Evolutionary conservation across 2,113 vertebrate genomes (phyloP), one percentile per base, ranked within the genome.

Genomic region (Balaeniceps rex): DNA sequence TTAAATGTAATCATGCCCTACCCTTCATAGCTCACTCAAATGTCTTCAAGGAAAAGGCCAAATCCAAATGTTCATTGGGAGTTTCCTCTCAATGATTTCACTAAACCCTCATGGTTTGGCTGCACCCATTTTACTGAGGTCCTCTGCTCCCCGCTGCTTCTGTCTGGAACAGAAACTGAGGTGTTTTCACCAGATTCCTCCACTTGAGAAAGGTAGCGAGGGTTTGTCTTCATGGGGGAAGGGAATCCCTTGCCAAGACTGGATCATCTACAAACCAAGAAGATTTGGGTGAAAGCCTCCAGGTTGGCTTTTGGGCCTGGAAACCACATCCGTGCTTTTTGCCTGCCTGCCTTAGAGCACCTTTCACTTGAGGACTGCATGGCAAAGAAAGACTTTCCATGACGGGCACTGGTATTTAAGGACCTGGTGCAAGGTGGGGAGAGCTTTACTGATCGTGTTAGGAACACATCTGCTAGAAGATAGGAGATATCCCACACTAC

Each of bases 321-420:
- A 71, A 75, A 40, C 5, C 9, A 47, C 33, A n/a, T 21, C 22
- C 51, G 33, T 33, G 23, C 12, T 78, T 28, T 5, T 23, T 78
- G 11, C 14, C 42, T 36, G 21, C 31, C 25, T 55, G 44, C 23
- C 24, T 52, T 54, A 31, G 23, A 51, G 42, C 26, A 55, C 10
- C 23, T 29, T 69, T 70, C 42, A 63, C 4, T 3, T 2, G 14
- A 58, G 7, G 42, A 19, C 22, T 33, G 29, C 0, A 1, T 24
- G 22, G 25, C 44, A 34, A 60, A 61, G n/a, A 42, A 8, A 29
- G 9, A 16, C 23, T 68, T 68, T 21, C 28, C 24, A 17, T 49
- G 65, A 19, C 1, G 19, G 44, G 14, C 28, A 87, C 22, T 28
- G 16, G 29, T 24, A 28, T 47, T 51, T 14, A 65, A 71, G 16